Conservation (phyloP, 2,888 invertebrate genomes). For the Caenorhabditis sp. region DNA sequence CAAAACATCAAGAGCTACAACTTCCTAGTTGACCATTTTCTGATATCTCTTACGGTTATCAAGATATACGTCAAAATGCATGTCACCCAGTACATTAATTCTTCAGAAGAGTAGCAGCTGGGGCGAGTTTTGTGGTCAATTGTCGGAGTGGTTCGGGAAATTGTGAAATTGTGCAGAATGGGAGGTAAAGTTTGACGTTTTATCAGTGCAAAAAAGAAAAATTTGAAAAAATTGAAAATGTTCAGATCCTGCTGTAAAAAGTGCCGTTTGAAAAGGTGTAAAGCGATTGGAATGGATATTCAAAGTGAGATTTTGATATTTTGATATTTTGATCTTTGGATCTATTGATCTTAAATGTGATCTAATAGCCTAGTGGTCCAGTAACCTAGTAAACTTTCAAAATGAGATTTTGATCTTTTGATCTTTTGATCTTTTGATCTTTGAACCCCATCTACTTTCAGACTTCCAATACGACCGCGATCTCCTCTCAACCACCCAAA, state of each 20-base stretch:
- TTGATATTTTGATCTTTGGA: not conserved
- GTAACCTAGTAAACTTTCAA: too few species aligned
- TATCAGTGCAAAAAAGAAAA: not conserved
- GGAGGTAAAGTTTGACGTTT: conserved; percentile 7
- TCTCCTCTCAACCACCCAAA: conserved; percentile 13
- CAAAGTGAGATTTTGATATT: conserved; percentile 16
- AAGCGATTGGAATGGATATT: conserved; percentile 35
- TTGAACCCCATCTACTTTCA: too few species aligned
- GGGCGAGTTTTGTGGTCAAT: conserved; percentile 21
- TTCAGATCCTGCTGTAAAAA: conserved; percentile 34
- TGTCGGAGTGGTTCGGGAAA: conserved; percentile 16
- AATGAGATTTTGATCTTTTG: too few species aligned
- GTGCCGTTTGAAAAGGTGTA: conserved; percentile 39
- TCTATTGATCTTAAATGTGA: too few species aligned
- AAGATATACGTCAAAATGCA: too few species aligned
- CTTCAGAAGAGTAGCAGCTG: conserved; percentile 30
- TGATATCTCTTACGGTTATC: too few species aligned
- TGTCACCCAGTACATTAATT: too few species aligned
- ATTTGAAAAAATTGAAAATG: too few species aligned
- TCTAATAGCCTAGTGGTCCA: too few species aligned
- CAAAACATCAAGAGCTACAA: too few species aligned
- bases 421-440: too few species aligned
- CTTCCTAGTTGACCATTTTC: too few species aligned
- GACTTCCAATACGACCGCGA: conserved; percentile 39
- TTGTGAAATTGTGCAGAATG: conserved; percentile 31